Conservation (phyloP, 2,888 invertebrate species). For the Conistra vaccinii region DNA sequence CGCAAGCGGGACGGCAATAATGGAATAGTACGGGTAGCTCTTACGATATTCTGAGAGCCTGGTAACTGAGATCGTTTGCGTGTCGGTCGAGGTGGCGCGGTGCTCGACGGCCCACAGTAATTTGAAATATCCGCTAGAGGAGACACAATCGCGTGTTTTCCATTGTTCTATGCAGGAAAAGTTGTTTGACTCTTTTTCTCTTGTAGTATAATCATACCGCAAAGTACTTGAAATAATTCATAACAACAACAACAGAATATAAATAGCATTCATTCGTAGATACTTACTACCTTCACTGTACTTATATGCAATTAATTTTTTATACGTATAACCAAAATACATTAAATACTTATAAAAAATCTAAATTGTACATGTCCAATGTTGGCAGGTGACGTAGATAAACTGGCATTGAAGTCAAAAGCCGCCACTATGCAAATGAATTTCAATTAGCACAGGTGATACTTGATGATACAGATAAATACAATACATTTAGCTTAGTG, state of each 20-base stretch:
- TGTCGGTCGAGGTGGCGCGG: constrained; percentile 90
- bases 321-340: background rate
- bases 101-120: constrained; percentile 71
- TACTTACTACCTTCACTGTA: background rate
- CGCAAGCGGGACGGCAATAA: constrained; percentile 77
- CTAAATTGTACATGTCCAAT: constrained; percentile 7
- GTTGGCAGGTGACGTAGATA: constrained; percentile 46
- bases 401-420: constrained; percentile 41
- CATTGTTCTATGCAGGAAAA: constrained; percentile 35
- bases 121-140: constrained; percentile 58
- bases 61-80: constrained; percentile 88
- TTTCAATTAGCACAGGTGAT: constrained; percentile 58
- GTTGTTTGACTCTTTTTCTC: constrained; percentile 13
- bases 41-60: constrained; percentile 77
- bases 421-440: constrained; percentile 47
- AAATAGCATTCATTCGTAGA: background rate
- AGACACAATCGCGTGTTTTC: constrained; percentile 58
- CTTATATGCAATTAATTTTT: background rate
- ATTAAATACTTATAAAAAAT: background rate
- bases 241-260: background rate
- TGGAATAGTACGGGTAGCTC: constrained; percentile 45
- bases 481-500: constrained; percentile 5
- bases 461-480: constrained; percentile 28
- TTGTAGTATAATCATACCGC: constrained; percentile 1
- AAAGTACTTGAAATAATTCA: constrained; percentile 6